phyloP scores from a whole-genome alignment of 2,113 vertebrate species.

The Herpetotheres cachinnans region DNA sequence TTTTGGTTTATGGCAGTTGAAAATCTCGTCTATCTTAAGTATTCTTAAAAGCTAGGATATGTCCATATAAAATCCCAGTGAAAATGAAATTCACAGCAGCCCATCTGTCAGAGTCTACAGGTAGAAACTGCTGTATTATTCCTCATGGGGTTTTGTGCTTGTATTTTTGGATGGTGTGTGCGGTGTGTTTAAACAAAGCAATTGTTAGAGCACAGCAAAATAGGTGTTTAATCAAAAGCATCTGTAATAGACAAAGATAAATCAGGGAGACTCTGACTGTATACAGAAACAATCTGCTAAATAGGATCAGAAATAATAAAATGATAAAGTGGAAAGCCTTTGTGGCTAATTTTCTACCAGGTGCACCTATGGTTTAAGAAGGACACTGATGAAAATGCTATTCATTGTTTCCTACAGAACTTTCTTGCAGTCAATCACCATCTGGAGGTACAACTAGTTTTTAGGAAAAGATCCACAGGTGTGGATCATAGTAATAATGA shows the following conservation, averaged over 20 bases:
- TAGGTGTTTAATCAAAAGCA: not conserved
- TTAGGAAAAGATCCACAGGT: not conserved
- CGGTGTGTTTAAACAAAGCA: not conserved
- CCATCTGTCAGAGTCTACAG: not conserved
- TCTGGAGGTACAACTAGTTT: not conserved
- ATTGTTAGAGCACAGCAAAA: not conserved
- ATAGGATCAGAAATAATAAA: not conserved
- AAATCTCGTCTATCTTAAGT: not conserved
- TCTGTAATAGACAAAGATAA: constrained; percentile 8
- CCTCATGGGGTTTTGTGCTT: not conserved
- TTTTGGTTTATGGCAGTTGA: not conserved
- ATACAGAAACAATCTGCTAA: not conserved
- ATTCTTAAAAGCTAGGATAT: not conserved
- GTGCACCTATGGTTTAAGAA: not conserved
- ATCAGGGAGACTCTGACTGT: not conserved
- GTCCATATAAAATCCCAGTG: not conserved
- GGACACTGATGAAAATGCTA: not conserved
- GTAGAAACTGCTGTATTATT: not conserved
- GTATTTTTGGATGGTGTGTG: not conserved
- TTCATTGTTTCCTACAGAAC: not conserved
- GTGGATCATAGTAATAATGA: not conserved
- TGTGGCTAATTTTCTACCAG: not conserved
- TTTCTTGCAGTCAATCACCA: not conserved
- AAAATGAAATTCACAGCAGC: not conserved
- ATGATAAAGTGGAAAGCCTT: not conserved